Evolutionary conservation across 1,140 invertebrate genomes (phyloP).

Genomic region (Drosophila paulistorum): DNA sequence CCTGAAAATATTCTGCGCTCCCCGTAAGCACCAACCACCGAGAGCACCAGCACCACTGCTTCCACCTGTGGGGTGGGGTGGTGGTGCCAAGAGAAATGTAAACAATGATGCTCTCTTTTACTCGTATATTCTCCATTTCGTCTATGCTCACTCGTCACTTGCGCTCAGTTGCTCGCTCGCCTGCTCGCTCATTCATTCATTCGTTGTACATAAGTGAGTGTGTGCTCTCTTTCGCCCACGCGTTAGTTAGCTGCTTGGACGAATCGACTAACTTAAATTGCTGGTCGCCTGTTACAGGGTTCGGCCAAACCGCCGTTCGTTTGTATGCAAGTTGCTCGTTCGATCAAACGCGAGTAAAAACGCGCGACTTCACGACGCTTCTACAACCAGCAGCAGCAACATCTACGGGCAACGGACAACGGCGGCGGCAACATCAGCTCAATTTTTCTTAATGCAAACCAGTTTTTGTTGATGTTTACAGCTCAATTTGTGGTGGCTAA

Average conservation of each 20-base stretch:
- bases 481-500: slow-evolving; percentile 61
- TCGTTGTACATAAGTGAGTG: slow-evolving; percentile 19
- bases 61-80: slow-evolving; percentile 31
- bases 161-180: slow-evolving; percentile 45
- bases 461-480: slow-evolving; percentile 68
- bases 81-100: slow-evolving; percentile 29
- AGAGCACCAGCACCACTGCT: neutral
- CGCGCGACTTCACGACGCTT: slow-evolving; percentile 47
- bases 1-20: slow-evolving; percentile 13
- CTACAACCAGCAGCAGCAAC: slow-evolving; percentile 28
- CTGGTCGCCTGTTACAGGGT: slow-evolving; percentile 69
- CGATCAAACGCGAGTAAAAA: slow-evolving; percentile 66
- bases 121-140: slow-evolving; percentile 43
- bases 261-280: slow-evolving; percentile 18
- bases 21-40: slow-evolving; percentile 10
- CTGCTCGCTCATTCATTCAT: slow-evolving; percentile 48
- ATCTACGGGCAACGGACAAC: neutral
- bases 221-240: slow-evolving; percentile 27
- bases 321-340: slow-evolving; percentile 67
- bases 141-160: slow-evolving; percentile 60
- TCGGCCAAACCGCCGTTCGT: slow-evolving; percentile 78
- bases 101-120: slow-evolving; percentile 26
- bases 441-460: slow-evolving; percentile 29
- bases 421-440: neutral
- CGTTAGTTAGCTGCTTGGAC: slow-evolving; percentile 26